phyloP scores from a whole-genome alignment of 2,797 vertebrate species.

The Sebastes matsubarae region DNA sequence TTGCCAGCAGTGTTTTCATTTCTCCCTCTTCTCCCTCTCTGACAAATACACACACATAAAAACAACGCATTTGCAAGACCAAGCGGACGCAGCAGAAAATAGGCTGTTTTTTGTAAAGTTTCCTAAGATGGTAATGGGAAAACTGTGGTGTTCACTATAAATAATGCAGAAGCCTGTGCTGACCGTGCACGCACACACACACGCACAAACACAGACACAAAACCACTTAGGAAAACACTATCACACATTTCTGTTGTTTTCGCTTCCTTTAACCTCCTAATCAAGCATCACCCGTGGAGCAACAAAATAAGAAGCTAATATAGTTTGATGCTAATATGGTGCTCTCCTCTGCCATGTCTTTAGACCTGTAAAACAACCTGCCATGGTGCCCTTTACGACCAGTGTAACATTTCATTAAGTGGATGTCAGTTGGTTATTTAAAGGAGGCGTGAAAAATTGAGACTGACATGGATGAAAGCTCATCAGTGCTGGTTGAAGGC shows the following conservation, averaged over 20 bases:
- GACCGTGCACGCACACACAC: not conserved
- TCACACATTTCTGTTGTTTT: constrained; percentile 1
- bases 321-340: not conserved
- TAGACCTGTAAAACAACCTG: not conserved
- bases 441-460: not conserved
- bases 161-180: constrained; percentile 53
- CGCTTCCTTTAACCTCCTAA: not conserved
- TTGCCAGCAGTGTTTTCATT: constrained; percentile 50
- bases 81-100: constrained; percentile 42
- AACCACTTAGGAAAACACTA: not conserved
- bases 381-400: not conserved
- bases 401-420: not conserved
- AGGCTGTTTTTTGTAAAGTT: constrained; percentile 22
- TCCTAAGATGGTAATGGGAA: constrained; percentile 31
- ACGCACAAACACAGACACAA: not conserved
- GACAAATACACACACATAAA: constrained; percentile 30
- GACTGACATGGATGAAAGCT: not conserved
- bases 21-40: constrained; percentile 5
- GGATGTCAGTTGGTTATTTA: not conserved
- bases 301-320: not conserved
- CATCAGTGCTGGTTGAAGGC: not conserved
- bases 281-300: not conserved
- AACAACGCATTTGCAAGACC: constrained; percentile 15
- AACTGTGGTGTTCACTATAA: constrained; percentile 48
- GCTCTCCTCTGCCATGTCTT: not conserved